Percentiles rank a stretch among this genome's conserved stretches.
These are phyloP conservation scores for Papilio machaon DNA, from an alignment of 1,140 invertebrate genomes.

Conservation along the genomic window DNA sequence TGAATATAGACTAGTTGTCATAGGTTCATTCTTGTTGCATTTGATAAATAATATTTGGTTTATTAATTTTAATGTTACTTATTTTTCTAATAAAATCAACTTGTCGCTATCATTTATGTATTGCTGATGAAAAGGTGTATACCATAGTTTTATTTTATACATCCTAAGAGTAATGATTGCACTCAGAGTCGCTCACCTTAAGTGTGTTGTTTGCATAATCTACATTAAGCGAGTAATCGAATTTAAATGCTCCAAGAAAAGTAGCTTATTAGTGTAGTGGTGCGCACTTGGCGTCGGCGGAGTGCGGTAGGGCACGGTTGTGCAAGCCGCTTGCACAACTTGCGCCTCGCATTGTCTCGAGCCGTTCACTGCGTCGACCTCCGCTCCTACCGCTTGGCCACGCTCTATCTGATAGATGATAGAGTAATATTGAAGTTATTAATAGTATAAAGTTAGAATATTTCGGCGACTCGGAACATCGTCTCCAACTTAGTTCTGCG, in stretches of 20 bases:
- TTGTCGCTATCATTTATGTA: not conserved
- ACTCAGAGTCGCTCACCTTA: too few species aligned
- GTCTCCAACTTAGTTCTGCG: too few species aligned
- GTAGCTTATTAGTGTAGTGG: constrained; percentile 8
- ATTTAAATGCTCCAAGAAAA: not conserved
- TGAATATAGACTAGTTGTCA: not conserved
- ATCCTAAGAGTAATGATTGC: not conserved
- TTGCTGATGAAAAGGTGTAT: not conserved
- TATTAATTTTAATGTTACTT: not conserved
- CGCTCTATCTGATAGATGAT: constrained; percentile 61
- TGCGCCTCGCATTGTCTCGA: constrained; percentile 77
- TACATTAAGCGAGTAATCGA: too few species aligned
- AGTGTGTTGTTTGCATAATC: too few species aligned
- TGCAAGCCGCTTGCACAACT: constrained; percentile 77
- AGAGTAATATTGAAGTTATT: constrained; percentile 32
- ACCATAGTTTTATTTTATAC: not conserved
- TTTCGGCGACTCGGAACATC: too few species aligned
- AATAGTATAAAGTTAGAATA: too few species aligned
- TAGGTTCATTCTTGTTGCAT: not conserved
- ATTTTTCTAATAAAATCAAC: not conserved
- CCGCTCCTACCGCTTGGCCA: constrained; percentile 56
- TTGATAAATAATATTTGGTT: not conserved
- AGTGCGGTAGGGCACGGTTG: constrained; percentile 59
- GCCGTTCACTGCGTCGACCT: constrained; percentile 79
- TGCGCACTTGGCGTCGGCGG: constrained; percentile 3